phyloP scores from a whole-genome alignment of 2,888 invertebrate species.

The Diadegma fenestrale region DNA sequence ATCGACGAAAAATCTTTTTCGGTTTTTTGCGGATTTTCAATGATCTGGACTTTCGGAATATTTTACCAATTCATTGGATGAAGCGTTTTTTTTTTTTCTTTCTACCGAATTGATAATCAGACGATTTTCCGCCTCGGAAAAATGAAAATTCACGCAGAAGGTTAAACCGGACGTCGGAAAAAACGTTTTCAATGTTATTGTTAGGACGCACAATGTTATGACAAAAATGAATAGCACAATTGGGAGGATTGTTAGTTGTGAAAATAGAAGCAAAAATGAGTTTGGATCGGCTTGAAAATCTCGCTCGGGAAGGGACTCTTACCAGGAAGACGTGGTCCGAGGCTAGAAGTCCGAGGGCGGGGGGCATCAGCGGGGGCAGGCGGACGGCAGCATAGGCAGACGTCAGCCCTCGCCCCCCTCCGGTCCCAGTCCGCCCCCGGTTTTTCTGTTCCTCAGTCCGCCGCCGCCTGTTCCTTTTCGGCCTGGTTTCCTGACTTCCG shows the following conservation, averaged over 20 bases:
- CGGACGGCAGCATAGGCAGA: constrained; percentile 85
- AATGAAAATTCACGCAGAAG: not conserved
- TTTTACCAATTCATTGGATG: no score
- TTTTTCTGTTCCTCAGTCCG: constrained; percentile 83
- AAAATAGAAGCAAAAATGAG: constrained; percentile 17
- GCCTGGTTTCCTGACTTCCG: constrained; percentile 74
- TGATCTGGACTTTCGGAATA: no score
- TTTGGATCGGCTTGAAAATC: constrained; percentile 49
- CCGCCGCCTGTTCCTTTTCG: constrained; percentile 83
- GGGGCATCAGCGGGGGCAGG: constrained; percentile 88
- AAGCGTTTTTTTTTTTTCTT: no score
- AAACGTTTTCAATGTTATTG: not conserved
- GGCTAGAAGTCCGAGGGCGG: constrained; percentile 85
- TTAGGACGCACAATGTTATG: not conserved
- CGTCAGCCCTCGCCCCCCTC: constrained; percentile 84
- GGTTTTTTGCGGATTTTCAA: no score
- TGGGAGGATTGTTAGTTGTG: not conserved
- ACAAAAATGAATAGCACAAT: not conserved
- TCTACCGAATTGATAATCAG: not conserved
- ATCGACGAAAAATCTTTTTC: no score
- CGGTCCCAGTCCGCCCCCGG: constrained; percentile 84
- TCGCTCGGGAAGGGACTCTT: constrained; percentile 78
- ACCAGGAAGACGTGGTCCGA: constrained; percentile 85
- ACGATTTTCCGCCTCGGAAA: not conserved
- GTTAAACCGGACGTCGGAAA: not conserved